Percentiles rank a stretch among this genome's conserved stretches.
Evolutionary conservation across 2,797 vertebrate genomes (phyloP).

Genomic region (Mormyrops attenuatus): DNA sequence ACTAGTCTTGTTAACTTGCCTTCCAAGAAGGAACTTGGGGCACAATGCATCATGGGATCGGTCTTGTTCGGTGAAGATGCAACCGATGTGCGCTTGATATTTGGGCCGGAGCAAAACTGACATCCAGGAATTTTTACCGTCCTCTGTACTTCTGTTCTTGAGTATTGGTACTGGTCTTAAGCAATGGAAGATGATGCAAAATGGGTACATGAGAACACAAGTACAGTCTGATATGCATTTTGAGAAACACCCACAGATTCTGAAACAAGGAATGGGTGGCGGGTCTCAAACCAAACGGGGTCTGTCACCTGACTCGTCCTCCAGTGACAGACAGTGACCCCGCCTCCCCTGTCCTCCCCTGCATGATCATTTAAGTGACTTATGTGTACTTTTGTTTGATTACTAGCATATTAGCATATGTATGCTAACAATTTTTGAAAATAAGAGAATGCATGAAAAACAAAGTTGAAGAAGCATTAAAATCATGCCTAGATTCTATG

Average conservation of each 20-base stretch:
- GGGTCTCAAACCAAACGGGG: not conserved
- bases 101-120: not conserved
- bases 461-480: not conserved
- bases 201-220: not conserved
- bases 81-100: not conserved
- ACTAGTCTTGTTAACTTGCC: not conserved
- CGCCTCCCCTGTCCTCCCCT: not conserved
- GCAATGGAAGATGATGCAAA: not conserved
- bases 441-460: not conserved
- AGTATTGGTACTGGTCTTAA: not conserved
- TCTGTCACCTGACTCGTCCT: not conserved
- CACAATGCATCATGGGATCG: not conserved
- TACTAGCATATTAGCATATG: not conserved
- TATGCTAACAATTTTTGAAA: not conserved
- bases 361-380: not conserved
- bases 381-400: not conserved
- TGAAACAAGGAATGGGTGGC: not conserved
- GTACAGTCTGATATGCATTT: not conserved
- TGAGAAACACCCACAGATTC: not conserved
- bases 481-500: not conserved
- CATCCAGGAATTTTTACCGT: not conserved
- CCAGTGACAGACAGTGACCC: not conserved
- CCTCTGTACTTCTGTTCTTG: not conserved
- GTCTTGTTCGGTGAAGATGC: not conserved
- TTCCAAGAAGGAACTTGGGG: not conserved